Conservation (phyloP, 2,888 invertebrate genomes). For the Hyposoter didymator region DNA sequence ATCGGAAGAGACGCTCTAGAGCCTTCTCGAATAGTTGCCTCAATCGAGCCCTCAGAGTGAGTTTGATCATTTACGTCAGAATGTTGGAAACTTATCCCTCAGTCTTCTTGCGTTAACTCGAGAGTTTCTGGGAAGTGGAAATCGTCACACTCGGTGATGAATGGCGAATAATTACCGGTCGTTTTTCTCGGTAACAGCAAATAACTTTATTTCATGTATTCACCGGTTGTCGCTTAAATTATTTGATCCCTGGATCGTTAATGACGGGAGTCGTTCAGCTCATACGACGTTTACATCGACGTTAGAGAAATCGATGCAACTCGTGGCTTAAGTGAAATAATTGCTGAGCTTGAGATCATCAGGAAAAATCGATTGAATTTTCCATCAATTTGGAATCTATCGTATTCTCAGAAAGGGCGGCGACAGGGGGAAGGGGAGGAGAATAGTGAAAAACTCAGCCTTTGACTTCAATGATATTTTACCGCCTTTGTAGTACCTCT, state of each 20-base stretch:
- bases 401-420: not conserved
- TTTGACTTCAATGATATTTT: slow-evolving; percentile 39
- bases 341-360: slow-evolving; percentile 14
- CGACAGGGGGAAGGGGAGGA: not conserved
- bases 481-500: slow-evolving; percentile 65
- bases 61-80: not conserved
- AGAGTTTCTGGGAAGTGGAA: not conserved
- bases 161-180: not conserved
- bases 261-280: no score
- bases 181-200: not conserved
- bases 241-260: no score
- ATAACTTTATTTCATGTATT: not conserved
- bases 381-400: not conserved
- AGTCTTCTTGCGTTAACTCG: not conserved
- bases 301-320: not conserved
- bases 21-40: no score
- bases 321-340: slow-evolving; percentile 4
- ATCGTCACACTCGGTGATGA: not conserved
- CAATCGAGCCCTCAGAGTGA: not conserved
- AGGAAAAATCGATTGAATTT: slow-evolving; percentile 30
- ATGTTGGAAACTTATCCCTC: not conserved
- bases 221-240: no score
- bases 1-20: no score
- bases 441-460: slow-evolving; percentile 25
- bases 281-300: not conserved